A percentile compares a stretch with the other conserved stretches of the same genome.
These are phyloP conservation scores for Hippopotamus amphibius DNA, from an alignment of 2,113 vertebrate genomes.

Conservation along the genomic window DNA sequence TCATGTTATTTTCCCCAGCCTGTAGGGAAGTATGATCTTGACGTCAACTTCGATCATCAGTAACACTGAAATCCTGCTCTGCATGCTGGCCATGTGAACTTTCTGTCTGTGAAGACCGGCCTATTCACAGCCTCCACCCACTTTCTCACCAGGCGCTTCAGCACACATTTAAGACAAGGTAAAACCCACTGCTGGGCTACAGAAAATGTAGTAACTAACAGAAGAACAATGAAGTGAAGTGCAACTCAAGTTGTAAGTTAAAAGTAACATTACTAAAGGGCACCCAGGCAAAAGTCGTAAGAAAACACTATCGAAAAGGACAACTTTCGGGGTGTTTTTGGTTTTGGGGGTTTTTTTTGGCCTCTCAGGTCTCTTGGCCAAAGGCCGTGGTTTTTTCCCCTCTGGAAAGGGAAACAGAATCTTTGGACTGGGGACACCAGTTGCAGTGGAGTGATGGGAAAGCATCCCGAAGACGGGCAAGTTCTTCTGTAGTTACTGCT, in stretches of 20 bases:
- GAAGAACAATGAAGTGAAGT: neutral
- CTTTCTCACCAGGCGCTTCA: neutral
- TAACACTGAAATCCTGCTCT: neutral
- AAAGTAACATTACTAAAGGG: neutral
- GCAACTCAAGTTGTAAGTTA: neutral
- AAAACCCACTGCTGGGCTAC: neutral
- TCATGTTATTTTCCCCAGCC: neutral
- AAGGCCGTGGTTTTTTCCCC: neutral
- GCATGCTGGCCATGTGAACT: neutral
- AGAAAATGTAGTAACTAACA: neutral
- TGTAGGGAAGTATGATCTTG: neutral
- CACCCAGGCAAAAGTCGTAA: neutral
- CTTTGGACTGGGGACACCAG: neutral
- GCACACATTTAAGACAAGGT: neutral
- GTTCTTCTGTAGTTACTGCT: neutral
- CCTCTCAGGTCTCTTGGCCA: neutral
- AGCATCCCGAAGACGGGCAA: neutral
- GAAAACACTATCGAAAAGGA: neutral
- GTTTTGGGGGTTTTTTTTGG: neutral
- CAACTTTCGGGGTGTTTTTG: neutral
- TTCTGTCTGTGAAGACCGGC: neutral
- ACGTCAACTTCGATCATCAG: neutral
- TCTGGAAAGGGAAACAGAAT: neutral
- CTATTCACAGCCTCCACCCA: neutral
- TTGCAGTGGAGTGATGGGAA: no score